These are phyloP conservation scores for Venturia canescens DNA, from an alignment of 1,140 invertebrate species.

Conservation along the genomic window DNA sequence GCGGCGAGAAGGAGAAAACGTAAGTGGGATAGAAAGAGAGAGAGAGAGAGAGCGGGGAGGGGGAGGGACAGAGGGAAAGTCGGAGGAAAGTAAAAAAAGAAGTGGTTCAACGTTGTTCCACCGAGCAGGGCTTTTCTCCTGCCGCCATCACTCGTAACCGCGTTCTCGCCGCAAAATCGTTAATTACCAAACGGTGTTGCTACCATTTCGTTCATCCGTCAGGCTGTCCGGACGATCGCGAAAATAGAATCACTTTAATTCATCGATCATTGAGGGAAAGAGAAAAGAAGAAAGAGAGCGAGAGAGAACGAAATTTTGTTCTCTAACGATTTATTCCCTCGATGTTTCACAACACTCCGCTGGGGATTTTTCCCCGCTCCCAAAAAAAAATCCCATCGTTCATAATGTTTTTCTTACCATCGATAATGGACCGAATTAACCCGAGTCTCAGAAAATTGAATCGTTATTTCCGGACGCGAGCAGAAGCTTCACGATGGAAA, in stretches of 20 bases:
- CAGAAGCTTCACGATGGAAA: not conserved
- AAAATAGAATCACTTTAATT: constrained; percentile 27
- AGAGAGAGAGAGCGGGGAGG: not conserved
- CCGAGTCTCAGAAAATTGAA: not conserved
- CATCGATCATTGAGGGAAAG: not conserved
- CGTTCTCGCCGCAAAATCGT: constrained; percentile 33
- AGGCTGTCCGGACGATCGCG: not conserved
- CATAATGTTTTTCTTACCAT: not conserved
- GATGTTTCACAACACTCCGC: not conserved
- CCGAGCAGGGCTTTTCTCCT: constrained; percentile 25
- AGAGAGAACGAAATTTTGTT: no score
- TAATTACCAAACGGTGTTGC: constrained; percentile 43
- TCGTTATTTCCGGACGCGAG: constrained; percentile 9
- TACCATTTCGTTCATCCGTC: constrained; percentile 19
- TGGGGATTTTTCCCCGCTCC: not conserved
- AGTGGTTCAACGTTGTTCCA: constrained; percentile 33
- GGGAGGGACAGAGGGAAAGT: not conserved
- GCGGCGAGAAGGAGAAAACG: not conserved
- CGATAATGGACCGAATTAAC: constrained; percentile 5
- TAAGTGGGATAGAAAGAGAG: not conserved
- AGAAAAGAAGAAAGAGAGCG: not conserved
- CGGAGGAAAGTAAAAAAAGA: no score
- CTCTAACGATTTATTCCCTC: not conserved
- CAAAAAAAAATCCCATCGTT: not conserved
- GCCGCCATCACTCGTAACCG: constrained; percentile 31